phyloP scores from a whole-genome alignment of 2,888 invertebrate genomes.

The Byasa hedistus region DNA sequence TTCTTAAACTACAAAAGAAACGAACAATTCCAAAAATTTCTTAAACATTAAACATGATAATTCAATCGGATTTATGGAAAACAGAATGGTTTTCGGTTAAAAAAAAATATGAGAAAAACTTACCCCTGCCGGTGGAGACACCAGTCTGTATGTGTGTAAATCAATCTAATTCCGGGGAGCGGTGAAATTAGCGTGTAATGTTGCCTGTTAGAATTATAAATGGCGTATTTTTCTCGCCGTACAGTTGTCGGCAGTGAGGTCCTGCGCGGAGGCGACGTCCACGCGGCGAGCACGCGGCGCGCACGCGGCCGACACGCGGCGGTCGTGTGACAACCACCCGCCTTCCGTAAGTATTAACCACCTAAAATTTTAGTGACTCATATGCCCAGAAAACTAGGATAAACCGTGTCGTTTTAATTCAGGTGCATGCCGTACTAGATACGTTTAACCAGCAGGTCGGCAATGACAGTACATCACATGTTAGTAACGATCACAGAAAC shows the following conservation, averaged over 20 bases:
- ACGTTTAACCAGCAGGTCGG: too few relatives aligned
- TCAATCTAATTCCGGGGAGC: conserved; percentile 60
- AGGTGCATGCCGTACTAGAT: too few relatives aligned
- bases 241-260: conserved; percentile 47
- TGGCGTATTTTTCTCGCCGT: conserved; percentile 57
- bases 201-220: conserved; percentile 75
- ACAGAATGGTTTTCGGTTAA: too few relatives aligned
- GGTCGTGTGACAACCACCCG: conserved; percentile 40
- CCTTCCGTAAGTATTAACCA: conserved; percentile 35
- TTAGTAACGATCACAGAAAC: too few relatives aligned
- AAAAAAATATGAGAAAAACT: too few relatives aligned
- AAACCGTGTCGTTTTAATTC: not conserved
- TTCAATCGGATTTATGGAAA: too few relatives aligned
- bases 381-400: not conserved
- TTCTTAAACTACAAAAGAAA: too few relatives aligned
- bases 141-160: conserved; percentile 36
- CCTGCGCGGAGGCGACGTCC: conserved; percentile 36
- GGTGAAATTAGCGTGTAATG: conserved; percentile 79
- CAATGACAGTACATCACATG: too few relatives aligned
- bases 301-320: conserved; percentile 53
- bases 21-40: too few relatives aligned
- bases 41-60: too few relatives aligned
- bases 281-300: conserved; percentile 39
- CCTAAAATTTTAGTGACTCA: conserved; percentile 30
- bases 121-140: not conserved